Evolutionary conservation across 2,888 invertebrate species (phyloP), one percentile per base, ranked within the genome.

Genomic region (Stictocephala bisonia): DNA sequence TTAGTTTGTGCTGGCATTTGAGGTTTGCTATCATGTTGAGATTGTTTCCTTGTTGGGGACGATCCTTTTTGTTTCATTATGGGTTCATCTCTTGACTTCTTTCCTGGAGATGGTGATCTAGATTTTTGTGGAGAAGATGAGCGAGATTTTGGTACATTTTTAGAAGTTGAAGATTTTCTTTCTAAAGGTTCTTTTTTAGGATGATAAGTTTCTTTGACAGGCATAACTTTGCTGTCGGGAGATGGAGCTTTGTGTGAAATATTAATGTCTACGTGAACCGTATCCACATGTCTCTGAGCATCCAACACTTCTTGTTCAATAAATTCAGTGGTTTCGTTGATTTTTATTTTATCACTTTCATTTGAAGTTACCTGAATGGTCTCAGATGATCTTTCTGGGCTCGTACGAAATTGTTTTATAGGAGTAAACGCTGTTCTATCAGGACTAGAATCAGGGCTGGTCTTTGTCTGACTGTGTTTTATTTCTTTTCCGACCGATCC

Each of bases 401-500:
- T 79, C 26, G 78, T 78, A 60, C 78, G 75, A 69, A 79, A 78
- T 40, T 73, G 64, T 72, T 80, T 80, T 9, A 82, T 80, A 7
- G 82, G 81, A 15, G 78, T 77, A 51, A 81, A 82, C 4, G 77
- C 78, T 53, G 76, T 78, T 72, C 81, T 73, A 58, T 80, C 79
- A 9, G 82, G 81, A 40, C 80, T 81, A 3, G 79, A 77, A 29
- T 79, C 79, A 7, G 79, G 76, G 15, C 77, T 74, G 40, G 35
- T 68, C 24, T 72, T 69, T 9, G 53, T 18, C 15, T 58, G 24
- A 31, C 60, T 64, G 26, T 68, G 76, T n/a, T 75, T 74, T 1
- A 81, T 48, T 75, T 82, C 82, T 53, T 77, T 79, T 3, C 76
- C 79, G 7, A 82, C 77, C 9, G 82, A 82, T 0, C 81, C 82